Evolutionary conservation across 2,113 vertebrate genomes (phyloP).

Genomic region (Toxostoma redivivum): DNA sequence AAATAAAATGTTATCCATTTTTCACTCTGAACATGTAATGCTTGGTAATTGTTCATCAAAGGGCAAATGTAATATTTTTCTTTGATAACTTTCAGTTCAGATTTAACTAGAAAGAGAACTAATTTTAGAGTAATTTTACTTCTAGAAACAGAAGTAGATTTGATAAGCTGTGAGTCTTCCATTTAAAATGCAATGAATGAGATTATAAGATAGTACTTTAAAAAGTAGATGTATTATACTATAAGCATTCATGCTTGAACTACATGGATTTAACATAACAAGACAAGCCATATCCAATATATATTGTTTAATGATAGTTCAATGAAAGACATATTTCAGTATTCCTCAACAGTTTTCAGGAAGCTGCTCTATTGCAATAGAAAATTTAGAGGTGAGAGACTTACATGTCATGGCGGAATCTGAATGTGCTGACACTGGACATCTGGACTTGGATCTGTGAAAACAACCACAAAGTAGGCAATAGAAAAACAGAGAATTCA

Average conservation of each 20-base stretch:
- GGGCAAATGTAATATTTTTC: conserved; percentile 3
- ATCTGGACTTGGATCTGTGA: conserved; percentile 26
- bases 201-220: neutral
- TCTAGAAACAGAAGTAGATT: conserved; percentile 20
- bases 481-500: neutral
- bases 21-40: conserved; percentile 37
- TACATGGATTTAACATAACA: neutral
- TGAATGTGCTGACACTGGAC: conserved; percentile 21
- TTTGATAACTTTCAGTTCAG: conserved; percentile 20
- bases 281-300: neutral
- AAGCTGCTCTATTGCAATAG: neutral
- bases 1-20: conserved; percentile 61
- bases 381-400: conserved; percentile 27
- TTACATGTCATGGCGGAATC: neutral
- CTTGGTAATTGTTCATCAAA: conserved; percentile 49
- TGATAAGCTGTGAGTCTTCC: neutral
- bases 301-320: neutral
- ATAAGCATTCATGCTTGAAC: neutral
- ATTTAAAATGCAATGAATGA: neutral
- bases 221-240: neutral
- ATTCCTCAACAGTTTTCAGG: neutral
- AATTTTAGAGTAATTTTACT: neutral
- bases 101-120: neutral
- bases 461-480: conserved; percentile 41
- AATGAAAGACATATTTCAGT: neutral